Base-by-base conservation (phyloP, 2,113 vertebrate genomes). In the Austrofundulus limnaeus region DNA sequence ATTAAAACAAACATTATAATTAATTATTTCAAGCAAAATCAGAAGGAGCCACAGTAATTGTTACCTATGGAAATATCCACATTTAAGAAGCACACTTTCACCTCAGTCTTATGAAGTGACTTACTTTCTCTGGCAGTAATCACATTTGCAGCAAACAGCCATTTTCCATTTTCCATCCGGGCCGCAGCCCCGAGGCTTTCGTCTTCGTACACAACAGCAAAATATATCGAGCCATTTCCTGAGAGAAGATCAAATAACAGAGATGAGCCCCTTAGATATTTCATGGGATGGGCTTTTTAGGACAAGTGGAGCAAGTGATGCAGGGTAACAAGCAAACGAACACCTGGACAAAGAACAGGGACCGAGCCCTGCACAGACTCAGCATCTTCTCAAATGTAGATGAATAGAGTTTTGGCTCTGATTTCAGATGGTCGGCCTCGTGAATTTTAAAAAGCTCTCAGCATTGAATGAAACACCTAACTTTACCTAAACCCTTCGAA, bases 191-290 rank as follows among this genome's bases (percentile, higher is more conserved):
- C 23, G 20, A 54, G 81, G 87, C 81, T 20, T 47, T 76, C 50
- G 46, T 64, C 28, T 76, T 56, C 52, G 28, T 45, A 45, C 46
- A 67, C 53, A 66, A 77, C 47, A 57, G 16, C 53, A 78, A 58
- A 71, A 78, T 66, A 71, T 60, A 77, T 56, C 2, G 8, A 41
- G 19, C 74, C 85, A 78, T 87, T 76, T 84, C 61, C 78, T 46
- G 65, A 61, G 54, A 73, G 68, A 31, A 79, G 53, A 83, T 86
- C 47, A 55, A 80, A 86, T 86, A 62, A 78, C 34, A 37, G 65
- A 84, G 80, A 84, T 85, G 59, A 31, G 55, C 60, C 58, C 56
- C 55, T 43, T 16, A 64, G 80, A 82, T 84, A 80, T 43, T 38
- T 55, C 4, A 2, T 57, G 56, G 58, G 38, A 42, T 41, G 2